A percentile compares a stretch with the other conserved stretches of the same genome.
Conservation (phyloP, 2,113 vertebrate species). For the Chloebia gouldiae region DNA sequence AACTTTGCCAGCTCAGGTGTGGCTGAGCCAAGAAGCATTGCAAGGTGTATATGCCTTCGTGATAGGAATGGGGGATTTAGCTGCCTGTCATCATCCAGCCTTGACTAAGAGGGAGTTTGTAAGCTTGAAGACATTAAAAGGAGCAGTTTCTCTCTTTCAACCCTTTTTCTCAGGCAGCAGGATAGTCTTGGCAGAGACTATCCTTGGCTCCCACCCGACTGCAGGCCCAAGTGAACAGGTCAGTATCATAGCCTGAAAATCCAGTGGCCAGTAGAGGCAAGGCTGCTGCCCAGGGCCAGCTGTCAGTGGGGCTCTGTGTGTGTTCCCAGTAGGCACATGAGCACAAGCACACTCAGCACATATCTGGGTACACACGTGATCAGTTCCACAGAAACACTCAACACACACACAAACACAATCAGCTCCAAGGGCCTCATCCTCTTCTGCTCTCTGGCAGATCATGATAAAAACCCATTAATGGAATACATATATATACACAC, state of each 20-base stretch:
- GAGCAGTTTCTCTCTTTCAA: not conserved
- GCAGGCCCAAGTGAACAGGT: not conserved
- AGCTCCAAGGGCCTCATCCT: not conserved
- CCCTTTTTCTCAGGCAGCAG: not conserved
- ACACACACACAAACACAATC: not conserved
- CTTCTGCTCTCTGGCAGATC: not conserved
- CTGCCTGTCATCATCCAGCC: not conserved
- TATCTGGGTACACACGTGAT: rapidly evolving
- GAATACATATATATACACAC: not conserved
- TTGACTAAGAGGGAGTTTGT: not conserved
- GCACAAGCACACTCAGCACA: not conserved
- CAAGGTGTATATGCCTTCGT: not conserved
- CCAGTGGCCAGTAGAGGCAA: not conserved
- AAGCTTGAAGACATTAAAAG: not conserved
- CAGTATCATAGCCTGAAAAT: not conserved
- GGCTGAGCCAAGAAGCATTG: not conserved
- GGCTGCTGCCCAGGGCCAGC: not conserved
- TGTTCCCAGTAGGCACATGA: not conserved
- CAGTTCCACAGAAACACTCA: not conserved
- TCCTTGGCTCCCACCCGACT: not conserved
- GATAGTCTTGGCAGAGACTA: not conserved
- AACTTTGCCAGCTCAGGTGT: not conserved
- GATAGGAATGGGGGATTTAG: not conserved
- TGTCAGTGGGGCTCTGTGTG: not conserved
- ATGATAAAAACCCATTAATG: not conserved